Conservation (phyloP, 2,113 vertebrate species). For the Corythornis vintsioides region DNA sequence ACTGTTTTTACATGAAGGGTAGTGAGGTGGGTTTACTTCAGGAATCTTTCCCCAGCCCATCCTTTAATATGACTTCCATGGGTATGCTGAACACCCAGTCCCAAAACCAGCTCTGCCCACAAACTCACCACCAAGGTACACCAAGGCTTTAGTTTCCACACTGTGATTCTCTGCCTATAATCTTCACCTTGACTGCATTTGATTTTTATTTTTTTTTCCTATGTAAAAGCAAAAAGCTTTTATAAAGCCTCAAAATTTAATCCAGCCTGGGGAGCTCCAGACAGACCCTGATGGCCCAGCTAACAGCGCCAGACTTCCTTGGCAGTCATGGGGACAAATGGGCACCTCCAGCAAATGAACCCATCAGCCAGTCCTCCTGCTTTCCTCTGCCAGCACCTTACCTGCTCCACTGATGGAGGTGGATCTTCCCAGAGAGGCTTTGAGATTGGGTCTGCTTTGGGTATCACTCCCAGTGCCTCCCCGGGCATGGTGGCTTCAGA, state of each 20-base stretch:
- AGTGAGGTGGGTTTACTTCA: not conserved
- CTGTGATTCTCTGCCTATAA: not conserved
- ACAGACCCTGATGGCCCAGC: rapidly evolving
- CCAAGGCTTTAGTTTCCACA: not conserved
- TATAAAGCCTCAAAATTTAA: not conserved
- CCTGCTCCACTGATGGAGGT: not conserved
- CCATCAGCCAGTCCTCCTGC: rapidly evolving
- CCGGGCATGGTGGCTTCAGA: not conserved
- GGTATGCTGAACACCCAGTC: rapidly evolving
- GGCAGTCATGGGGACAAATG: not conserved
- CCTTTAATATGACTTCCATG: not conserved
- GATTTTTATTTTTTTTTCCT: no score
- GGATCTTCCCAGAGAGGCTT: not conserved
- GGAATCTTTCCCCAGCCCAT: not conserved
- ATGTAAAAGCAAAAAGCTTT: not conserved
- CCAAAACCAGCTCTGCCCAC: not conserved
- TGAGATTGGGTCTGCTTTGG: not conserved
- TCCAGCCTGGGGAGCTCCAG: not conserved
- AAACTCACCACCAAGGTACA: rapidly evolving
- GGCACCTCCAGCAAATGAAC: not conserved
- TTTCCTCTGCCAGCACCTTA: not conserved
- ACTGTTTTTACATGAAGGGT: not conserved
- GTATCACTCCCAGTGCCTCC: not conserved
- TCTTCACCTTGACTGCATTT: not conserved
- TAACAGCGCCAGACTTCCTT: rapidly evolving